Evolutionary conservation across 2,797 vertebrate species (phyloP), one percentile per base, ranked within the genome.

Genomic region (Leptoclinus maculatus): DNA sequence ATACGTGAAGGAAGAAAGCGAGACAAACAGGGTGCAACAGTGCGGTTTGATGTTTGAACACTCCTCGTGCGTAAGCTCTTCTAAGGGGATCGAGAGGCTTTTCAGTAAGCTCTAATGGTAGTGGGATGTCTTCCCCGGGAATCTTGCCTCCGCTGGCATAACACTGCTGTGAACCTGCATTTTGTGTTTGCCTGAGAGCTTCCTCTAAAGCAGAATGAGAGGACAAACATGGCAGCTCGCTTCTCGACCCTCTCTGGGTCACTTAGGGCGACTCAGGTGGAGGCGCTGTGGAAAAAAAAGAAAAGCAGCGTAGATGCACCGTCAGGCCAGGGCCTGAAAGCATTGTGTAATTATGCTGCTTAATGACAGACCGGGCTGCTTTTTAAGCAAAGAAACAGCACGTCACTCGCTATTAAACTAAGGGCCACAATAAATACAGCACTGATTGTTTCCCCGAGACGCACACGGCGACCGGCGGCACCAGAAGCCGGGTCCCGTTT

Each of bases 1-100:
- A 64, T 36, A 67, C 63, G 63, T 62, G 76, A 74, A 60, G 62
- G 73, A 76, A 86, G 77, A 78, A 76, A 83, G 79, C 67, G 63
- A 81, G 73, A 71, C 75, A 77, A 85, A 87, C 65, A 57, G 51
- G 66, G 76, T 78, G 76, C 82, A 86, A 79, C 80, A 82, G 65
- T 80, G 83, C 49, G 81, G 86, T 89, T 91, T 92, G 88, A 89
- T 91, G 90, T 91, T 82, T 91, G 91, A 93, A 90, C 89, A 83
- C 91, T 92, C 87, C 54, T 81, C 64, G 66, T 71, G 82, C 71
- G n/a, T 82, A 82, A 91, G 81, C 80, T 71, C 71, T 88, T 91
- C 82, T 87, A 60, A 87, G 67, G 71, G 81, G 85, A 79, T 85
- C 78, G 76, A 90, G 77, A 77, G 81, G 91, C 80, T 91, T 90